Evolutionary conservation across 2,113 vertebrate species (phyloP).

Genomic region (Danio rerio): GRCz12tu NC_133191.1:6093501-6094000

Average conservation of each 20-base stretch:
- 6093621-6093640: too few species aligned
- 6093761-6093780: background rate
- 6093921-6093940: too few species aligned
- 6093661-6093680: background rate
- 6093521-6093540: too few species aligned
- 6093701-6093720: background rate
- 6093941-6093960: too few species aligned
- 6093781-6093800: background rate
- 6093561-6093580: too few species aligned
- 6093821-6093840: background rate
- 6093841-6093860: background rate
- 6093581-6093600: too few species aligned
- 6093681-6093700: constrained; percentile 1
- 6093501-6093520: too few species aligned
- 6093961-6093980: too few species aligned
- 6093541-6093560: too few species aligned
- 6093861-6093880: background rate
- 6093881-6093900: background rate
- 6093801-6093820: background rate
- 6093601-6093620: too few species aligned
- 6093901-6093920: too few species aligned
- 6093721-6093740: background rate
- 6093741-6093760: background rate
- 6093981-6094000: too few species aligned
- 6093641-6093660: constrained; percentile 9